These are phyloP conservation scores for Nansenia antarctica DNA, from an alignment of 2,113 vertebrate genomes.

Conservation along the genomic window DNA sequence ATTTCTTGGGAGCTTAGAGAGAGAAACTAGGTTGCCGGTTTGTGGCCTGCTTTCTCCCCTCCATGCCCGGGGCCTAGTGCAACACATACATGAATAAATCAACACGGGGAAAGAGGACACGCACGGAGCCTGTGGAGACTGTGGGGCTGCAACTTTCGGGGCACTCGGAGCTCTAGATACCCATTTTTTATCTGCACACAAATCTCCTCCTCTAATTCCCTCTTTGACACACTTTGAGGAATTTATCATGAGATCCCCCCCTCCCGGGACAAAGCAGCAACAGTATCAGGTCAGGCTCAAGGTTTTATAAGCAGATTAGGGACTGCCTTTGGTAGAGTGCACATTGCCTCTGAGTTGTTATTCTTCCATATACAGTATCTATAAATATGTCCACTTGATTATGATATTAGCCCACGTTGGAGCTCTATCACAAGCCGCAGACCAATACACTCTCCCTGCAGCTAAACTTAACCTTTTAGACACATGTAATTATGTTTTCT, in stretches of 20 bases:
- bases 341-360: constrained; percentile 3
- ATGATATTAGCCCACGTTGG: not conserved
- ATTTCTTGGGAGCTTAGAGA: constrained; percentile 18
- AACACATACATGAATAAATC: constrained; percentile 60
- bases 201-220: constrained; percentile 29
- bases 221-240: constrained; percentile 34
- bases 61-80: constrained; percentile 38
- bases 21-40: constrained; percentile 30
- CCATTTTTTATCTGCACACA: constrained; percentile 25
- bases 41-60: constrained; percentile 47
- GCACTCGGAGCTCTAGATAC: constrained; percentile 22
- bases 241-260: constrained; percentile 33
- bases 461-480: not conserved
- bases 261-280: constrained; percentile 25
- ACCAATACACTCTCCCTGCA: not conserved
- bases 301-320: constrained; percentile 35
- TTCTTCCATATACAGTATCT: not conserved
- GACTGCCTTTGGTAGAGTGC: constrained; percentile 7
- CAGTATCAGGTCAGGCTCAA: constrained; percentile 32
- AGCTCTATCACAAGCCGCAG: not conserved
- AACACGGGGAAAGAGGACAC: constrained; percentile 51
- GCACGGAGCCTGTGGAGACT: constrained; percentile 26
- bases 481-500: not conserved
- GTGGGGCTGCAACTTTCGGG: constrained; percentile 22
- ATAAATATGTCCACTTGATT: not conserved